These are phyloP conservation scores for Xenentodon cancila DNA, from an alignment of 2,797 vertebrate genomes.

Conservation along the genomic window DNA sequence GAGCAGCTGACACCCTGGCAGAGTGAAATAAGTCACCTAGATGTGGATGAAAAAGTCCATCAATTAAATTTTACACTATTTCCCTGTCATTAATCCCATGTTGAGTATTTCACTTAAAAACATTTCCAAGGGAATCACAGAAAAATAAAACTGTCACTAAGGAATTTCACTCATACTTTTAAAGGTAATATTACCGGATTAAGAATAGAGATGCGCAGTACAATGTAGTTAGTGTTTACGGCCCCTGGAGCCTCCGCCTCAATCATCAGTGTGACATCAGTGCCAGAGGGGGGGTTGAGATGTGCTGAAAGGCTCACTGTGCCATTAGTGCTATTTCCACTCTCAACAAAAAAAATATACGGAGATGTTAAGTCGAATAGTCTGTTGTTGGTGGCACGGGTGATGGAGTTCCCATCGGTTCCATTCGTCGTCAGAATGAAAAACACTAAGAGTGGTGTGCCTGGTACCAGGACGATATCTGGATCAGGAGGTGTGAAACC, in stretches of 20 bases:
- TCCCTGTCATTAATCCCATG: no score
- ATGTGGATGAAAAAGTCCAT: not conserved
- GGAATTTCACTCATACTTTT: not conserved
- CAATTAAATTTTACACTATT: not conserved
- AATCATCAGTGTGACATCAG: constrained; percentile 69
- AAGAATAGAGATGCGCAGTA: constrained; percentile 56
- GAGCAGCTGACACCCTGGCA: constrained; percentile 54
- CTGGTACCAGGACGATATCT: constrained; percentile 51
- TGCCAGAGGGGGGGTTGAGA: constrained; percentile 56
- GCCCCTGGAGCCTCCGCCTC: constrained; percentile 38
- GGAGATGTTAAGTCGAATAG: constrained; percentile 43
- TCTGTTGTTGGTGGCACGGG: constrained; percentile 59
- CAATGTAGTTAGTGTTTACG: constrained; percentile 64
- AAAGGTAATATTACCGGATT: constrained; percentile 46
- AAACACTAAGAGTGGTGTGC: constrained; percentile 43
- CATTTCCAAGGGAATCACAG: no score
- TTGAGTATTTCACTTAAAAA: no score
- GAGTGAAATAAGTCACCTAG: constrained; percentile 64
- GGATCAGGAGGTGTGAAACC: constrained; percentile 17
- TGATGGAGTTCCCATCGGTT: constrained; percentile 46
- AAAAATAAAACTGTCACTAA: not conserved
- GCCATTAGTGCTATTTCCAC: constrained; percentile 28
- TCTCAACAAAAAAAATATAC: constrained; percentile 35
- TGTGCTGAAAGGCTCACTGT: constrained; percentile 61
- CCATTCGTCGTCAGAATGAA: constrained; percentile 54